phyloP scores from a whole-genome alignment of 2,797 vertebrate species.

The Catharus ustulatus region DNA sequence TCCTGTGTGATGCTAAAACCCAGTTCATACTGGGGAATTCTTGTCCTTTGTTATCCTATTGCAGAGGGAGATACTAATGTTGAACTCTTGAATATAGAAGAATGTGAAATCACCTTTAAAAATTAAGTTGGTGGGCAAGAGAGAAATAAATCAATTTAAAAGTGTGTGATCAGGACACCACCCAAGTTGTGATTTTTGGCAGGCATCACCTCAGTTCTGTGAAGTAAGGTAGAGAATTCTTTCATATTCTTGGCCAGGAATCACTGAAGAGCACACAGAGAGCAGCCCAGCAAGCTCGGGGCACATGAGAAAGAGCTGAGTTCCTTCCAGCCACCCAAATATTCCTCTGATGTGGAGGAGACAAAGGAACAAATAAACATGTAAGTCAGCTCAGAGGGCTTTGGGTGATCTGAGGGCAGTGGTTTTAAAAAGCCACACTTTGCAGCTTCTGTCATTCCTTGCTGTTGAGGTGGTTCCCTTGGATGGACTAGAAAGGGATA shows the following conservation, averaged over 20 bases:
- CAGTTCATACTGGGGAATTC: background rate
- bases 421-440: background rate
- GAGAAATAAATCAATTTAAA: background rate
- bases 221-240: slow-evolving; percentile 74
- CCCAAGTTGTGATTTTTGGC: background rate
- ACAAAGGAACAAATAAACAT: background rate
- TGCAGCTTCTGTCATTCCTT: background rate
- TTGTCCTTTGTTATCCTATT: background rate
- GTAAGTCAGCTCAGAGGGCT: background rate
- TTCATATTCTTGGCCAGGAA: slow-evolving; percentile 74
- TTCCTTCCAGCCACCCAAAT: slow-evolving; percentile 61
- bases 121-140: background rate
- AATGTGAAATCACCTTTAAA: background rate
- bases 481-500: background rate
- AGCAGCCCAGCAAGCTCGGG: slow-evolving; percentile 24
- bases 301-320: slow-evolving; percentile 17
- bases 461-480: background rate
- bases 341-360: slow-evolving; percentile 28
- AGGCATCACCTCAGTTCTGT: slow-evolving; percentile 75
- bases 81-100: background rate
- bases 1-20: background rate
- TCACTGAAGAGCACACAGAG: slow-evolving; percentile 34
- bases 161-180: background rate
- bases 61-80: background rate
- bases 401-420: background rate